phyloP scores from a whole-genome alignment of 1,140 invertebrate genomes.

The Conus betulinus region DNA sequence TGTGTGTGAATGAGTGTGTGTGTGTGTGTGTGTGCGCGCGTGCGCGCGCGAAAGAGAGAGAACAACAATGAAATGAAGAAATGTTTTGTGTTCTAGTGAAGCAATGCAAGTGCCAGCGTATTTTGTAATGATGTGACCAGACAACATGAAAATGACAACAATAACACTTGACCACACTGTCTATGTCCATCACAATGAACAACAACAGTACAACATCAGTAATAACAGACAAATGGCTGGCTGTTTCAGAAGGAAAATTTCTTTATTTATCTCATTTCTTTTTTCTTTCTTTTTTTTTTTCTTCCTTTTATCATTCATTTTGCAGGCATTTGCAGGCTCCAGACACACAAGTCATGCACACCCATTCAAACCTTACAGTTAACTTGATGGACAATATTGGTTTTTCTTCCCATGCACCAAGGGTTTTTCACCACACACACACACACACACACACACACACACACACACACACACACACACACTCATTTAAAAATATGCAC shows the following conservation, averaged over 20 bases:
- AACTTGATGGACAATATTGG: neutral
- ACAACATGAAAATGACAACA: too few species aligned
- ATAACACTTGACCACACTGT: neutral
- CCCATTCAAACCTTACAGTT: neutral
- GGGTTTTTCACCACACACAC: neutral
- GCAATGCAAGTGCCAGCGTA: too few species aligned
- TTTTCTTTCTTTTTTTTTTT: neutral
- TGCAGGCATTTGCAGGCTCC: neutral
- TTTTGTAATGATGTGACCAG: too few species aligned
- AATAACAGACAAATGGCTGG: neutral
- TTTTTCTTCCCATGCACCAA: too few species aligned
- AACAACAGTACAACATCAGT: neutral
- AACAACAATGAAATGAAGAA: too few species aligned
- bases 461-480: slow-evolving; percentile 10
- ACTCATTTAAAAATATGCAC: too few species aligned
- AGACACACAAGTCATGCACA: neutral
- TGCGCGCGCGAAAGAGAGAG: too few species aligned
- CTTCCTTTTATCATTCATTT: too few species aligned
- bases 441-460: neutral
- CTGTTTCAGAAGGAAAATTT: neutral
- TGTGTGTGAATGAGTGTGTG: too few species aligned
- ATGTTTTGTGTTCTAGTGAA: too few species aligned
- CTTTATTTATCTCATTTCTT: neutral
- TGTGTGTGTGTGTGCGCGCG: too few species aligned
- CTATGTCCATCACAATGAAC: neutral